Evolutionary conservation across 2,113 vertebrate species (phyloP), one percentile per base, ranked within the genome.

Genomic region (Lethenteron camtschaticum): DNA sequence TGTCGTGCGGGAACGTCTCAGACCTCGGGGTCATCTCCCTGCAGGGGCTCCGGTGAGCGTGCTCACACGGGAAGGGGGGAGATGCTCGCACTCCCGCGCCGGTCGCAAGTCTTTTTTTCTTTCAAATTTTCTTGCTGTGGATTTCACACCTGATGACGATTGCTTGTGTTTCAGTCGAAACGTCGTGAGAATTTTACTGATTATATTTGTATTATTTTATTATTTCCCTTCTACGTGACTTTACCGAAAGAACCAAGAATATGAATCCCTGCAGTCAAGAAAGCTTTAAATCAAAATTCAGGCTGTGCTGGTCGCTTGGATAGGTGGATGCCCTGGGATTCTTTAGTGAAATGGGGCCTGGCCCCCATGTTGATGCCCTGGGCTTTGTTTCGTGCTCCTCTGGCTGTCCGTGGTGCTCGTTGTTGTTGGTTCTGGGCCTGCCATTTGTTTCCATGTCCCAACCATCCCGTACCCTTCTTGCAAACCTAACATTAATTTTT

Each of bases 1-100:
- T 90, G 71, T 87, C 90, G 14, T 99, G 94, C 71, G 94, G 94
- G 8, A 91, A 94, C 1, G 78, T 99, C 73, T 90, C 88, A 0
- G 88, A 95, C 69, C 85, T 73, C 74, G 91, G 94, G 66, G 14
- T 99, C 75, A 71, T 88, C 12, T 77, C 86, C 0, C 81, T 99
- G 71, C 80, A 85, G 78, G 80, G 76, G 58, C 81, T 99, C 77
- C 84, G 14, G 91, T 91, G 76, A 0, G 80, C 75, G 58, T 68
- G 20, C 57, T 58, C 55, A 56, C 41, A 41, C 41, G 41, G 41
- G 41, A 63, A 7, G 68, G 11, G 68, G 11, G n/a, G 10, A 3
- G 18, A 55, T 56, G 68, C n/a, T 18, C 59, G 16, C 16, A 18
- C 13, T 18, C 13, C 16, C 16, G 13, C 13, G 59, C 13, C 13